phyloP scores from a whole-genome alignment of 2,797 vertebrate species.

The Tachyglossus aculeatus region DNA sequence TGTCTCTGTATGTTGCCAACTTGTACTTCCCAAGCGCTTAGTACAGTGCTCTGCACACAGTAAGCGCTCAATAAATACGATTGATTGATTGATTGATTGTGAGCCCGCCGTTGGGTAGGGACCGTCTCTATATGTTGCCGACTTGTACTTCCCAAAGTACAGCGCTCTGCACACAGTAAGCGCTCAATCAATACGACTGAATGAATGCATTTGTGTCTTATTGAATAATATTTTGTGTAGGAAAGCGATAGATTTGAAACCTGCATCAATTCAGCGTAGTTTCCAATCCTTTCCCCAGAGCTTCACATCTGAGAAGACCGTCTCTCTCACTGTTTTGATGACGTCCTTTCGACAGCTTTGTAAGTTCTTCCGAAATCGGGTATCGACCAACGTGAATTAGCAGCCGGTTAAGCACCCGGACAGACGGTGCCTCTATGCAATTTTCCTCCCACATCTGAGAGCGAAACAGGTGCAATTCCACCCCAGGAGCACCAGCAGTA shows the following conservation, averaged over 20 bases:
- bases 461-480: background rate
- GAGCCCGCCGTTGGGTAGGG: too few relatives aligned
- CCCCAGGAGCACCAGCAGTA: background rate
- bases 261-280: background rate
- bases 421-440: background rate
- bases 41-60: too few relatives aligned
- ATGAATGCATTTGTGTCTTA: too few relatives aligned
- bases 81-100: too few relatives aligned
- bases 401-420: conserved; percentile 15
- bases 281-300: background rate
- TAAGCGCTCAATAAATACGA: too few relatives aligned
- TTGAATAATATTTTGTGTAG: too few relatives aligned
- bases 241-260: background rate
- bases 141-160: too few relatives aligned
- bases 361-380: conserved; percentile 24
- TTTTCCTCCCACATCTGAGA: background rate
- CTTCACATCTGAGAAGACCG: background rate
- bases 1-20: too few relatives aligned
- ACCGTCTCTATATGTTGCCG: too few relatives aligned
- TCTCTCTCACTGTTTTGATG: background rate
- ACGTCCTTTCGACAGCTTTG: background rate
- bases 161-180: too few relatives aligned
- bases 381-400: background rate
- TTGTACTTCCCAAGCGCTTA: too few relatives aligned
- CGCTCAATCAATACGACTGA: too few relatives aligned